Conservation (phyloP, 2,888 invertebrate species). For the Pseudanteris insignis region DNA sequence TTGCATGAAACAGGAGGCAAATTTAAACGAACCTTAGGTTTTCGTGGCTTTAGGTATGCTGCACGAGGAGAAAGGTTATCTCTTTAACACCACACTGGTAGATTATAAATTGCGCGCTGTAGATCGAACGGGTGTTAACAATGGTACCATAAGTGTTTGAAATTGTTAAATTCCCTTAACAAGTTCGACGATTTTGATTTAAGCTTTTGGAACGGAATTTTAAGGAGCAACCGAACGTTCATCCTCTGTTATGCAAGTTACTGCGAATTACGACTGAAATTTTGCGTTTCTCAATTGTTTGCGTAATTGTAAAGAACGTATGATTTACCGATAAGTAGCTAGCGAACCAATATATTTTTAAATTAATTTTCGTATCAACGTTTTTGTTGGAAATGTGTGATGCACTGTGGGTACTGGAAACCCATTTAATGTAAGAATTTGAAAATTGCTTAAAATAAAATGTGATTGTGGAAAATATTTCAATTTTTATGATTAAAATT, state of each 20-base stretch:
- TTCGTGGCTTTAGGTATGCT: conserved; percentile 35
- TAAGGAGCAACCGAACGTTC: no score
- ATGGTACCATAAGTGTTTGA: conserved; percentile 24
- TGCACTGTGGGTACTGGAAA: no score
- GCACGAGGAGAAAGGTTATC: conserved; percentile 33
- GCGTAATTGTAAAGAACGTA: background rate
- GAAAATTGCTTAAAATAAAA: no score
- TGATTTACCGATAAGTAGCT: no score
- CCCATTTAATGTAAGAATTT: no score
- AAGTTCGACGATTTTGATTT: no score
- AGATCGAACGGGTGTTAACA: conserved; percentile 32
- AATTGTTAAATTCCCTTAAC: conserved; percentile 6
- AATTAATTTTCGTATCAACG: no score
- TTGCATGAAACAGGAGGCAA: conserved; percentile 41
- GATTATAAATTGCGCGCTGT: conserved; percentile 33
- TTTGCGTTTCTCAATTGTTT: background rate
- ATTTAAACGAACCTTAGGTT: conserved; percentile 35
- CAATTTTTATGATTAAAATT: no score
- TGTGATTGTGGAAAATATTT: no score
- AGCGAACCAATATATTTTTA: no score
- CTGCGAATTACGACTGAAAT: background rate
- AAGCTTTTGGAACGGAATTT: no score
- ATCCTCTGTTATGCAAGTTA: background rate
- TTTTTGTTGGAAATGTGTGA: no score
- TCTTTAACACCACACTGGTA: conserved; percentile 22